Evolutionary conservation across 1,140 invertebrate species (phyloP), one percentile per base, ranked within the genome.

Genomic region (Cherax destructor): DNA sequence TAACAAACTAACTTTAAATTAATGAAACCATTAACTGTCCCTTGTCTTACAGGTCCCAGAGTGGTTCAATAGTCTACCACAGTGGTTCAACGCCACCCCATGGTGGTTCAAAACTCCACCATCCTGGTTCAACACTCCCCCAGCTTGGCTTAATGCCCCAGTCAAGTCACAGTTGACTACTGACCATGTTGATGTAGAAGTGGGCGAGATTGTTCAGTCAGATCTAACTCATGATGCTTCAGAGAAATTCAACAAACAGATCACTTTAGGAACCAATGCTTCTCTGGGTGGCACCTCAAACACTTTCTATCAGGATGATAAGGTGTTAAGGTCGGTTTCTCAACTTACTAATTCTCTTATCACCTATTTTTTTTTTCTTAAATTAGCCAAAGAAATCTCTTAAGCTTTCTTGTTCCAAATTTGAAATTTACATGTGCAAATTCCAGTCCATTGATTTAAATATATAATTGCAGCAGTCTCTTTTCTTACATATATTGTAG

Each of bases 41-140:
- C 30, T 41, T 41, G 30, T 41, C 30, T 41, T 41, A 24, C 79
- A 81, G 79, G 30, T 16, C 3, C 49, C 79, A 13, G 13, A 10
- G 4, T 81, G 79, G 79, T 21, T 21, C 1, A 52, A 16, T 24
- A 76, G 24, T 1, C 5, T n/a, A 10, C 76, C 69, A 50, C 4
- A 18, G n/a, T 85, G 83, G 76, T 76, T 69, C 56, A 18, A 69
- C 0, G 50, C 59, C 49, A 69, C 10, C 59, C 83, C 69, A 21
- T 65, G 59, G 79, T 81, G 79, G 79, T 56, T 56, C 49, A 50
- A 81, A 16, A 21, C 30, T 9, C 50, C 79, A 18, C 79, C 79
- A 4, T n/a, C 79, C 41, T 79, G 77, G 77, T 79, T 49, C 41
- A 24, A 79, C 5, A 84, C 49, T 49, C 41, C n/a, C 18, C 65